Conservation (phyloP, 2,888 invertebrate species). For the Tineola bisselliella region DNA sequence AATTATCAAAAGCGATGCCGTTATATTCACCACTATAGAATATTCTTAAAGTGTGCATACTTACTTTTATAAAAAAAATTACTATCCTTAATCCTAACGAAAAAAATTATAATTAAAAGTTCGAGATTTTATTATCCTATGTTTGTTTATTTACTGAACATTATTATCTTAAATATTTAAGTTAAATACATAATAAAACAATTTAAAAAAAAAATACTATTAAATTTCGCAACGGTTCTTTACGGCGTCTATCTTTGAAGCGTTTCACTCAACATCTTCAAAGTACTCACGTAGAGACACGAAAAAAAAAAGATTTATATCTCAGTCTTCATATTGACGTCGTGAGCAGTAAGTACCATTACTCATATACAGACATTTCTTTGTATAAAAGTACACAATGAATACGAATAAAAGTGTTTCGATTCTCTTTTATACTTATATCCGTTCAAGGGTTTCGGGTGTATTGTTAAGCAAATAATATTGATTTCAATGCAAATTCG, state of each 20-base stretch:
- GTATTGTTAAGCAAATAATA: slow-evolving; percentile 6
- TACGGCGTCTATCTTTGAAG: neutral
- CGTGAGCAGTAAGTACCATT: slow-evolving; percentile 33
- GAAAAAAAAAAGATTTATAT: slow-evolving; percentile 52
- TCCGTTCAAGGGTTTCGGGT: neutral
- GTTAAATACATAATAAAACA: no score
- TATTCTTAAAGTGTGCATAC: no score
- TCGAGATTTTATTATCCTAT: no score
- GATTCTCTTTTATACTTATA: slow-evolving; percentile 3
- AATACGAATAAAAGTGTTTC: slow-evolving; percentile 10
- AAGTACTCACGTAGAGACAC: neutral
- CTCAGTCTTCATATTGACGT: slow-evolving; percentile 39
- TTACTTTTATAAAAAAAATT: no score
- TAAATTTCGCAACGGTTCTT: neutral
- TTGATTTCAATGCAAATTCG: neutral
- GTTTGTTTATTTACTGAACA: no score
- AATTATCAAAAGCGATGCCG: no score
- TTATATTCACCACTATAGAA: no score
- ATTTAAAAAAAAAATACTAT: neutral
- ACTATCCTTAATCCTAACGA: no score
- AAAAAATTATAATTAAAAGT: no score
- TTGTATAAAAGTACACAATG: slow-evolving; percentile 9
- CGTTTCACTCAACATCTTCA: slow-evolving; percentile 1
- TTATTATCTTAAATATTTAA: no score
- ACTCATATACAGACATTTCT: slow-evolving; percentile 36